These are phyloP conservation scores for Thryonomys swinderianus DNA, from an alignment of 2,113 vertebrate species.

Conservation along the genomic window DNA sequence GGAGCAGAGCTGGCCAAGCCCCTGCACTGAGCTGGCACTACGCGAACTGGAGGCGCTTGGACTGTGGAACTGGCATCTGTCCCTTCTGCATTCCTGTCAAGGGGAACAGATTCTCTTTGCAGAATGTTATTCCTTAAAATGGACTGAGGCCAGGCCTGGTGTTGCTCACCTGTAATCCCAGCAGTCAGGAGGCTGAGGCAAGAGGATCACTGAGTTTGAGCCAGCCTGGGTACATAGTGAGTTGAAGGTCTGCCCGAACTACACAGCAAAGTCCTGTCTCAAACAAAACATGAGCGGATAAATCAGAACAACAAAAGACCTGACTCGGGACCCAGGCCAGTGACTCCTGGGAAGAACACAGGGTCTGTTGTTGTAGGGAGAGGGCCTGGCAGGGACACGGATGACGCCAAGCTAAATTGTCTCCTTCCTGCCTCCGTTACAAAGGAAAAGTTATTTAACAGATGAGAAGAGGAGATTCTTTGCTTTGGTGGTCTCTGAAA, in stretches of 20 bases:
- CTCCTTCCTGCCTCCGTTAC: background rate
- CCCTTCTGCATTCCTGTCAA: background rate
- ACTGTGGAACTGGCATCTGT: accelerated
- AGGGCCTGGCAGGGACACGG: background rate
- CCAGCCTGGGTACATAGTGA: background rate
- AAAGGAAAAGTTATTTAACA: background rate
- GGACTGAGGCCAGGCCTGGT: background rate
- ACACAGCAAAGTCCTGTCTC: background rate
- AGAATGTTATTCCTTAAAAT: background rate
- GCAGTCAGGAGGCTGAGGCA: background rate
- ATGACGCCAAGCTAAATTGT: conserved; percentile 1
- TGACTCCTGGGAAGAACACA: background rate
- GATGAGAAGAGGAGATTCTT: background rate
- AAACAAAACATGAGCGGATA: background rate
- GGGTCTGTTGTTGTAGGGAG: accelerated
- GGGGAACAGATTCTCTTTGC: background rate
- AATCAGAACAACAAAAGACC: background rate
- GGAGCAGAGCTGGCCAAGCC: background rate
- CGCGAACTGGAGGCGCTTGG: background rate
- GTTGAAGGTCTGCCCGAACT: background rate
- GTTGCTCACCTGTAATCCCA: background rate
- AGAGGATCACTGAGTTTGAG: background rate
- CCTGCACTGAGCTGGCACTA: accelerated
- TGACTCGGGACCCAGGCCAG: background rate
- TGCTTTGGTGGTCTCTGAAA: conserved; percentile 26